phyloP scores from a whole-genome alignment of 2,797 vertebrate genomes.

The Chanos chanos region DNA sequence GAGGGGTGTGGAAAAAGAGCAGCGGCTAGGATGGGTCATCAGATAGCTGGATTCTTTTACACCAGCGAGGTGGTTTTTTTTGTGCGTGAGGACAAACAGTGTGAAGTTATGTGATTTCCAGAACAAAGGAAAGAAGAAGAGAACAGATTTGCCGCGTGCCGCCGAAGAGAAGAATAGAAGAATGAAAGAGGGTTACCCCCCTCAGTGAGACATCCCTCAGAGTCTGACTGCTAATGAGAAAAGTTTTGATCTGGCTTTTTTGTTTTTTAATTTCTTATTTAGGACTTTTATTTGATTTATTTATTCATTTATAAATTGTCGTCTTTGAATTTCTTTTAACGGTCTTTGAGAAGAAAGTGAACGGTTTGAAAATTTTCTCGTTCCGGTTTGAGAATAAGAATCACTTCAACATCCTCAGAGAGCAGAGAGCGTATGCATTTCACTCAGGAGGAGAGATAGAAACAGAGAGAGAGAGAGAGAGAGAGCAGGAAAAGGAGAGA shows the following conservation, averaged over 20 bases:
- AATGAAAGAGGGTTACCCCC: conserved; percentile 39
- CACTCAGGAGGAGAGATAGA: no score
- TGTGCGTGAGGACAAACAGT: conserved; percentile 58
- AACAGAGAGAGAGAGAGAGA: no score
- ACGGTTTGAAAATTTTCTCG: no score
- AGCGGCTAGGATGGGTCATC: conserved; percentile 72
- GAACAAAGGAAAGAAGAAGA: conserved; percentile 69
- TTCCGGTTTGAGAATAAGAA: neutral
- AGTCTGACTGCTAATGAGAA: conserved; percentile 32
- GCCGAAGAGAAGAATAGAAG: conserved; percentile 50
- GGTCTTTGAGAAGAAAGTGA: no score
- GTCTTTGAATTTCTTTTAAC: neutral
- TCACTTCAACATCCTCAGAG: no score
- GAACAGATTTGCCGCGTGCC: conserved; percentile 56
- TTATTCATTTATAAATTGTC: neutral
- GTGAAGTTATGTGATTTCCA: conserved; percentile 81
- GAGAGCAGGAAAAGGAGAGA: neutral
- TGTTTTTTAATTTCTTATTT: conserved; percentile 9
- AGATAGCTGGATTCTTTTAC: conserved; percentile 76
- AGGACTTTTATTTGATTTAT: conserved; percentile 41
- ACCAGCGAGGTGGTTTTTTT: conserved; percentile 59
- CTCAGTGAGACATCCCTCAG: conserved; percentile 31
- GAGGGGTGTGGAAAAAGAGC: conserved; percentile 69
- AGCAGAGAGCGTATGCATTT: neutral
- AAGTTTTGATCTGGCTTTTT: conserved; percentile 39